These are phyloP conservation scores for Bursaphelenchus okinawaensis DNA, from an alignment of 2,888 invertebrate species.

Conservation along the genomic window DNA sequence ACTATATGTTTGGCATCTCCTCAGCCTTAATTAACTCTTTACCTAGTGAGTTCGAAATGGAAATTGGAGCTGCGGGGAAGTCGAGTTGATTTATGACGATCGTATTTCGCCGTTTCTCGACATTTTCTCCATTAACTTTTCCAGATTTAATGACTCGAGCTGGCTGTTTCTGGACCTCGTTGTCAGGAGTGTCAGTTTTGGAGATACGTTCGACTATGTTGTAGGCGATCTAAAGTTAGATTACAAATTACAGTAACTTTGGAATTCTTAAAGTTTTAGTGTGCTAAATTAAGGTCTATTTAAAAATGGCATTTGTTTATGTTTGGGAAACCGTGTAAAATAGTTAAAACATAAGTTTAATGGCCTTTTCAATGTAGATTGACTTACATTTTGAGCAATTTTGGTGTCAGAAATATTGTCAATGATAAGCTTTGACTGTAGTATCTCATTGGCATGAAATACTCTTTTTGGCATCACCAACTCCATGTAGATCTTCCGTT, in stretches of 20 bases:
- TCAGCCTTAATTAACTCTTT: too few relatives aligned
- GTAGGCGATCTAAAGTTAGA: neutral
- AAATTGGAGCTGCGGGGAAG: slow-evolving; percentile 2
- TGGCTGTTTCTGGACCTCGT: slow-evolving; percentile 3
- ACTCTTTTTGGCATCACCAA: slow-evolving; percentile 45
- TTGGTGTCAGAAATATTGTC: slow-evolving; percentile 20
- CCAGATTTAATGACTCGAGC: slow-evolving; percentile 10
- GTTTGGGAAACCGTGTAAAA: neutral
- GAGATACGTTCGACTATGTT: slow-evolving; percentile 6
- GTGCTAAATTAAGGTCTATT: too few relatives aligned
- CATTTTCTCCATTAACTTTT: slow-evolving; percentile 2
- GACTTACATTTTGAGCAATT: slow-evolving; percentile 7
- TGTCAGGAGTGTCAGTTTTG: slow-evolving; percentile 1
- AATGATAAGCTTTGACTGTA: slow-evolving; percentile 37
- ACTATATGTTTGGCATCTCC: too few relatives aligned
- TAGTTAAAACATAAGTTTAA: too few relatives aligned
- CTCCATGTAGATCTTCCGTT: slow-evolving; percentile 44
- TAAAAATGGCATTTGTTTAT: neutral
- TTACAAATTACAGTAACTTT: too few relatives aligned
- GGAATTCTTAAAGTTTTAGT: too few relatives aligned
- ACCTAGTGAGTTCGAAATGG: slow-evolving; percentile 11
- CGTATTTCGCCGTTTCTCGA: slow-evolving; percentile 2
- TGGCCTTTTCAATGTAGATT: too few relatives aligned
- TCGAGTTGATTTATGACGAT: neutral
- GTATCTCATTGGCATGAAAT: slow-evolving; percentile 47